A percentile compares a stretch with the other conserved stretches of the same genome.
Conservation (phyloP, 2,113 vertebrate species). For the Lepus europaeus region DNA sequence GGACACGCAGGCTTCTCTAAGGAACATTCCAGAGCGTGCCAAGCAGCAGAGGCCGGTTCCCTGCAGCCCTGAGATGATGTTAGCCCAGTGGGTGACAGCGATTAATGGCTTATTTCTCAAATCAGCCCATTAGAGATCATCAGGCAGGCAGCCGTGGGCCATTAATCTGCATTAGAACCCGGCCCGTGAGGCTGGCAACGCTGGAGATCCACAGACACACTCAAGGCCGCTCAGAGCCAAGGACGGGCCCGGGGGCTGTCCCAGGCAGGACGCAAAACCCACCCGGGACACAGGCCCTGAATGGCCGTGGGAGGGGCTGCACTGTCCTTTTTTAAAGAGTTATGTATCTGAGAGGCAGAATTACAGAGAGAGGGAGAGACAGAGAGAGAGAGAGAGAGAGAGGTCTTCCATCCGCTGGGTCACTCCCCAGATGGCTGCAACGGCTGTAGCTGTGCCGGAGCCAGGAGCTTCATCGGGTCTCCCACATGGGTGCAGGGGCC, state of each 20-base stretch:
- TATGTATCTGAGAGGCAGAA: too few species aligned
- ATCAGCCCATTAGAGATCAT: constrained; percentile 79
- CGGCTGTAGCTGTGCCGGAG: too few species aligned
- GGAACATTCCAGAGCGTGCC: fast-evolving
- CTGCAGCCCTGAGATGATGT: constrained; percentile 66
- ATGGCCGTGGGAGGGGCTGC: fast-evolving
- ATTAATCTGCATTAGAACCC: constrained; percentile 71
- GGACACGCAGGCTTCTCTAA: background rate
- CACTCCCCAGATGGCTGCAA: too few species aligned
- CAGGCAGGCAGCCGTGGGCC: constrained; percentile 38
- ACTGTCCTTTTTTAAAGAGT: background rate
- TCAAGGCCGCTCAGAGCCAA: background rate
- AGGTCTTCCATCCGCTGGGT: too few species aligned
- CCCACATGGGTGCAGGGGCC: too few species aligned
- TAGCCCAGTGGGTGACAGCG: constrained; percentile 68
- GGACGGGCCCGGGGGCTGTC: fast-evolving
- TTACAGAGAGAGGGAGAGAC: too few species aligned
- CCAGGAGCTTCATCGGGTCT: too few species aligned
- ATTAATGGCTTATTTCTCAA: constrained; percentile 78
- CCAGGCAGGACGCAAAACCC: background rate
- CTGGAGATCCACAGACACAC: background rate
- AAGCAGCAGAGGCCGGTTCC: constrained; percentile 41
- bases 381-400: too few species aligned
- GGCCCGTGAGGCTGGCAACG: background rate
- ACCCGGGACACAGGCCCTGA: fast-evolving